phyloP scores from a whole-genome alignment of 2,888 invertebrate genomes.

The Plagodis dolabraria region DNA sequence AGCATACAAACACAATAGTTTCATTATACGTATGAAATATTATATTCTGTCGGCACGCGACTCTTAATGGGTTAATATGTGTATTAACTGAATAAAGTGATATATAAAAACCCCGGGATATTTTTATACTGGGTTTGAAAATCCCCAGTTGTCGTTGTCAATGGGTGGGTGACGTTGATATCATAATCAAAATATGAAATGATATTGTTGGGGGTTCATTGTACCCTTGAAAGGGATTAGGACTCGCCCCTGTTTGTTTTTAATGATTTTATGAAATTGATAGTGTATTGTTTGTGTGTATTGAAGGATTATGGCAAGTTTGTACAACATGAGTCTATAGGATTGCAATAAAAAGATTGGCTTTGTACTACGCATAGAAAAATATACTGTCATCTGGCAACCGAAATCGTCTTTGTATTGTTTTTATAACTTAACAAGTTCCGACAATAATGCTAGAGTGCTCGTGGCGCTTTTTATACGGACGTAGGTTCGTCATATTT shows the following conservation, averaged over 20 bases:
- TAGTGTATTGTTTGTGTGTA: conserved; percentile 47
- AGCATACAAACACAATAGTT: conserved; percentile 62
- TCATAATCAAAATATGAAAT: conserved; percentile 84
- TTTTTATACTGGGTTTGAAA: conserved; percentile 27
- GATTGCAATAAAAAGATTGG: conserved; percentile 4
- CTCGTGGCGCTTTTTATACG: no score
- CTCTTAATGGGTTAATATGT: conserved; percentile 82
- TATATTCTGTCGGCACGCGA: conserved; percentile 74
- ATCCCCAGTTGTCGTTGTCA: conserved; percentile 19
- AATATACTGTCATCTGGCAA: no score
- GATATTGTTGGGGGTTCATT: conserved; percentile 63
- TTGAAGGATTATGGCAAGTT: conserved; percentile 27
- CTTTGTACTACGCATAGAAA: no score
- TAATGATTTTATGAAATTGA: conserved; percentile 67
- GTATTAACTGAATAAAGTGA: conserved; percentile 75
- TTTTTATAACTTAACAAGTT: no score
- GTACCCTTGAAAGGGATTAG: conserved; percentile 62
- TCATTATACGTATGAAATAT: conserved; percentile 75
- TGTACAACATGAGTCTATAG: conserved; percentile 20
- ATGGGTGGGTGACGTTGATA: conserved; percentile 76
- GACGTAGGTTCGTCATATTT: no score
- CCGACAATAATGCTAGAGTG: no score
- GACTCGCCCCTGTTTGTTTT: conserved; percentile 59
- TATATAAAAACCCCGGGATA: conserved; percentile 62
- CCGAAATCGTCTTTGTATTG: no score